Percentiles rank a stretch among this genome's conserved stretches.
Conservation (phyloP, 2,888 invertebrate species). For the Amphiduros pacificus region DNA sequence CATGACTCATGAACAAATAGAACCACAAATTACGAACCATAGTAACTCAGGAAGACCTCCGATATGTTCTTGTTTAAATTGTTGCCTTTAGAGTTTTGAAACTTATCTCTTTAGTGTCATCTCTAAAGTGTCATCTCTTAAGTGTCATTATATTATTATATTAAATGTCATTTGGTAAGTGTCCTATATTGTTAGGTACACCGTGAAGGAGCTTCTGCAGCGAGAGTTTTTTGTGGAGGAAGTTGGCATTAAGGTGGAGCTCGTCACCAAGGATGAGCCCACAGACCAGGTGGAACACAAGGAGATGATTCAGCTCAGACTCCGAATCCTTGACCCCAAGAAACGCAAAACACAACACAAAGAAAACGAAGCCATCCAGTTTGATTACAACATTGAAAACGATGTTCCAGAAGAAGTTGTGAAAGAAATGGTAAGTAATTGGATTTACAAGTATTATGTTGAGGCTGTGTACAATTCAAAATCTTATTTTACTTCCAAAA, state of each 20-base stretch:
- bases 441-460: too few relatives aligned
- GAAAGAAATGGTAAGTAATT: conserved; percentile 74
- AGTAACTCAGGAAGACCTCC: too few relatives aligned
- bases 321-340: conserved; percentile 94
- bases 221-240: conserved; percentile 98
- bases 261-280: conserved; percentile 66
- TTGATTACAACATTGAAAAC: conserved; percentile 89
- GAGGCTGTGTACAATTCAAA: too few relatives aligned
- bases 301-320: conserved; percentile 71
- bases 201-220: conserved; percentile 89
- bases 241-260: conserved; percentile 77
- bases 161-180: background rate
- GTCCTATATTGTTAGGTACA: conserved; percentile 67
- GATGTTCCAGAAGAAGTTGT: conserved; percentile 95
- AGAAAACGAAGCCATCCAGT: conserved; percentile 98
- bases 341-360: conserved; percentile 96
- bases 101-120: too few relatives aligned
- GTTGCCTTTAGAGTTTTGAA: too few relatives aligned
- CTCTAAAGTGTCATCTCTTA: too few relatives aligned
- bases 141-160: too few relatives aligned
- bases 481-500: too few relatives aligned
- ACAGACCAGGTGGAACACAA: conserved; percentile 62
- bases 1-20: too few relatives aligned
- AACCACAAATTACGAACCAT: too few relatives aligned
- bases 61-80: too few relatives aligned